These are phyloP conservation scores for Xerus rutilus DNA, from an alignment of 2,797 vertebrate species.

Conservation along the genomic window DNA sequence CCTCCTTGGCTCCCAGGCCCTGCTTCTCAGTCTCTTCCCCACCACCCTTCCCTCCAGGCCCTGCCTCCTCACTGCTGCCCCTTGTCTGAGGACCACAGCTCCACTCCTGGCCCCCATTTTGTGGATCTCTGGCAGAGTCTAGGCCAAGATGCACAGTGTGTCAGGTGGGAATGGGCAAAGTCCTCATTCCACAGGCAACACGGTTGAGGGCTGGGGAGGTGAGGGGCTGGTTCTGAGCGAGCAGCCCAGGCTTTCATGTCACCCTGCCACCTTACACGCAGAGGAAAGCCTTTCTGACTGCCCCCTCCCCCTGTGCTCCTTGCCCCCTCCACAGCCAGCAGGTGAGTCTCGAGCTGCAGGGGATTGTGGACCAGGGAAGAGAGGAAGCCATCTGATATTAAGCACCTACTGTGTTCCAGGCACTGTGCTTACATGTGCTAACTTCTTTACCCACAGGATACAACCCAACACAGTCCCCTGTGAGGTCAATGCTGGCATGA, in stretches of 20 bases:
- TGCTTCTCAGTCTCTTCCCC: no score
- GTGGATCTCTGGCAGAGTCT: not conserved
- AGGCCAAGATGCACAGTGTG: not conserved
- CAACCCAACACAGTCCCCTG: rapidly evolving
- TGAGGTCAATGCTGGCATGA: not conserved
- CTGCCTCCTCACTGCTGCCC: no score
- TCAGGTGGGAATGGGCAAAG: not conserved
- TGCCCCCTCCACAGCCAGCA: not conserved
- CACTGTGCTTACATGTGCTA: not conserved
- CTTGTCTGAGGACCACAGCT: not conserved
- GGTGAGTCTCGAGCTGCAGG: not conserved
- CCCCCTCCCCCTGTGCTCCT: not conserved
- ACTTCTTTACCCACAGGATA: not conserved
- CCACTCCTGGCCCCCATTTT: not conserved
- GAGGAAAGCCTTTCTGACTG: not conserved
- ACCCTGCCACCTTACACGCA: not conserved
- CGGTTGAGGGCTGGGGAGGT: not conserved
- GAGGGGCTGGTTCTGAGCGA: not conserved
- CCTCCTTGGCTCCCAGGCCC: not conserved
- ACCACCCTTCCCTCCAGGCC: no score
- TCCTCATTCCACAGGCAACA: not conserved
- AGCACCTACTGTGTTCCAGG: conserved; percentile 12
- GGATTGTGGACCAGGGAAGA: not conserved
- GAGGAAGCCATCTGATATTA: not conserved
- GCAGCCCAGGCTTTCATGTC: not conserved